Evolutionary conservation across 2,797 vertebrate species (phyloP).

Genomic region (Luscinia luscinia): DNA sequence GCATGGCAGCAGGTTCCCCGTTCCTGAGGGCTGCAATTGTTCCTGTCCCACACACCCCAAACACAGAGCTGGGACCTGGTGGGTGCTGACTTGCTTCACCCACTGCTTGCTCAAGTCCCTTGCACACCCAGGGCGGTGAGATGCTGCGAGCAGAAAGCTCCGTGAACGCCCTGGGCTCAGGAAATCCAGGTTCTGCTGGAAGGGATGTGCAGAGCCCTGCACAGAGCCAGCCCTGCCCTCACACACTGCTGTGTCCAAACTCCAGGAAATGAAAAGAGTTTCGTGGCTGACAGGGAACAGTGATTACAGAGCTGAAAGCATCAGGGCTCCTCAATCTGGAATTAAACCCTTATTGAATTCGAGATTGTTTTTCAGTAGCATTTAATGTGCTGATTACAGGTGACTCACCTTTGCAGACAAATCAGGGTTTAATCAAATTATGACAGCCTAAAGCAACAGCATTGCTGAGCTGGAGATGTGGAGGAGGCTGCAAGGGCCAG

Average conservation of each 20-base stretch:
- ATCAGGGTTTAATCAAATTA: slow-evolving; percentile 28
- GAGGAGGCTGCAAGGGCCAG: background rate
- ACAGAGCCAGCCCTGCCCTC: background rate
- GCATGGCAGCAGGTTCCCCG: background rate
- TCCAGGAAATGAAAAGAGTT: background rate
- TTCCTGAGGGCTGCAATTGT: background rate
- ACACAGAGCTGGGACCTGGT: no score
- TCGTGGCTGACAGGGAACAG: background rate
- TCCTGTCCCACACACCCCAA: background rate
- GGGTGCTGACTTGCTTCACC: background rate
- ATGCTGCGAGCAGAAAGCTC: background rate
- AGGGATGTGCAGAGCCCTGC: background rate
- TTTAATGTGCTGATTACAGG: slow-evolving; percentile 20
- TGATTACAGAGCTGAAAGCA: slow-evolving; percentile 4
- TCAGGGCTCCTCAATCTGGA: background rate
- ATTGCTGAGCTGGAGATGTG: background rate
- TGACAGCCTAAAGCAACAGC: background rate
- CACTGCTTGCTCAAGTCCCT: background rate
- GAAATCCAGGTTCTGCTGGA: background rate
- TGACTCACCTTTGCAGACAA: slow-evolving; percentile 44
- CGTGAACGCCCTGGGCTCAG: background rate
- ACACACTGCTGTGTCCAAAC: background rate
- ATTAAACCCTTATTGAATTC: slow-evolving; percentile 35
- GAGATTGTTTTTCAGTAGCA: slow-evolving; percentile 12
- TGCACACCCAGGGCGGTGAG: background rate